phyloP scores from a whole-genome alignment of 2,113 vertebrate genomes.

The Pelecanus crispus region DNA sequence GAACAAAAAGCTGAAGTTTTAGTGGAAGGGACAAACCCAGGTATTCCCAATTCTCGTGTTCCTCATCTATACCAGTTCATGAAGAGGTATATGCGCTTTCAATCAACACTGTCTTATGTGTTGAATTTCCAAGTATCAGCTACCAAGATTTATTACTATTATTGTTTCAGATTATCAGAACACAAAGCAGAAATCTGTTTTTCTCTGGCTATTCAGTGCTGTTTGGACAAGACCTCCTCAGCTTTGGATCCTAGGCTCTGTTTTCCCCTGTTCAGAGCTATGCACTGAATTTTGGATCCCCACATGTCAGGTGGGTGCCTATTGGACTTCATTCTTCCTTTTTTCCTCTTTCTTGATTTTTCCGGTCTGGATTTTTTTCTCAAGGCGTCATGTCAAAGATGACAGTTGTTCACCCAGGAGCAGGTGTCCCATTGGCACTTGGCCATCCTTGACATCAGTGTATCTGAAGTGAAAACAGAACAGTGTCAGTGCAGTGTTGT shows the following conservation, averaged over 20 bases:
- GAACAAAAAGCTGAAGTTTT: background rate
- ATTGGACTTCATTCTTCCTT: background rate
- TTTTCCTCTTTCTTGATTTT: background rate
- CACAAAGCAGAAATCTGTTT: background rate
- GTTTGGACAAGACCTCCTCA: background rate
- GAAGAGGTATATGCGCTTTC: background rate
- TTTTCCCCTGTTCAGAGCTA: fast-evolving
- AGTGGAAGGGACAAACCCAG: background rate
- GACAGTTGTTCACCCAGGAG: background rate
- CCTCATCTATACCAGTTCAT: fast-evolving
- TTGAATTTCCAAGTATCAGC: background rate
- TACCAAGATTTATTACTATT: background rate
- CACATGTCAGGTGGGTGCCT: fast-evolving
- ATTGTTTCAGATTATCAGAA: background rate
- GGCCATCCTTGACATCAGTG: background rate
- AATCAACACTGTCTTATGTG: background rate
- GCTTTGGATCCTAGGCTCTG: background rate
- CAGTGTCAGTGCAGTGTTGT: background rate
- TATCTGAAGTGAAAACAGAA: background rate
- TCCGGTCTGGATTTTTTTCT: background rate
- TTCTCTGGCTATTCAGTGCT: background rate
- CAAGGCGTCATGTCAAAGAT: background rate
- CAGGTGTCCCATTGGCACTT: background rate
- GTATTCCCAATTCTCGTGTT: fast-evolving
- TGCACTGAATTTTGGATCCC: background rate